Base-by-base conservation (phyloP, 1,140 invertebrate genomes). In the Hylyphantes graminicola region DNA sequence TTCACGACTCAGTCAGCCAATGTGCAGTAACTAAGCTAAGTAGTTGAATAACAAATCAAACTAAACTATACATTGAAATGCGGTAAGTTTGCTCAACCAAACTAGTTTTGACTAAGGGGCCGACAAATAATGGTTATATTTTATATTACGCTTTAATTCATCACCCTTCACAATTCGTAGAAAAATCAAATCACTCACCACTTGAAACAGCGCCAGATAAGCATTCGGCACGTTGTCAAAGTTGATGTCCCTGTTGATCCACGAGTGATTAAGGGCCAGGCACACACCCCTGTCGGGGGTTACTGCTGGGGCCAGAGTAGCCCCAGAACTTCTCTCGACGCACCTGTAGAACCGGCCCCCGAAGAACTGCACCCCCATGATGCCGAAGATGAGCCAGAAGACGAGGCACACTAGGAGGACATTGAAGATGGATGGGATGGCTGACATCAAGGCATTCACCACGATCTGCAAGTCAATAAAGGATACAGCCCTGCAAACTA, bases 211-310 rank as follows among this genome's bases (percentile, higher is more conserved):
- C 89, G 96, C 97, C 86, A 99, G 91, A 90, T 99, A 99, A 35
- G 97, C 97, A 92, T 97, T 98, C 51, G 96, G 94, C 11, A 99
- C 97, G 90, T 99, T 96, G 90, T 99, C 98, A 90, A 99, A 99
- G 91, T 98, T 99, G 93, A 99, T 97, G 85, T 94, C 93, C 63
- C 96, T 96, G 91, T 98, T 99, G 90, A 95, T 94, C 98, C 98
- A 99, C n/a, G 95, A 96, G 88, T 95, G 95, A 89, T 97, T 97
- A 4, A 96, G 94, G 85, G 94, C 92, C 76, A 93, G 92, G 88
- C 96, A 97, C 57, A 94, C 94, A 88, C 94, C 94, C 88, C 92
- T 90, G 89, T 96, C 95, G 48, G 95, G 94, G 87, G 97, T 96
- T 81, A 96, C 95, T 90, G 96, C 94, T 87, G 93, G 93, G 88